Base-by-base conservation (phyloP, 2,888 invertebrate genomes). In the Spodoptera picta region DNA sequence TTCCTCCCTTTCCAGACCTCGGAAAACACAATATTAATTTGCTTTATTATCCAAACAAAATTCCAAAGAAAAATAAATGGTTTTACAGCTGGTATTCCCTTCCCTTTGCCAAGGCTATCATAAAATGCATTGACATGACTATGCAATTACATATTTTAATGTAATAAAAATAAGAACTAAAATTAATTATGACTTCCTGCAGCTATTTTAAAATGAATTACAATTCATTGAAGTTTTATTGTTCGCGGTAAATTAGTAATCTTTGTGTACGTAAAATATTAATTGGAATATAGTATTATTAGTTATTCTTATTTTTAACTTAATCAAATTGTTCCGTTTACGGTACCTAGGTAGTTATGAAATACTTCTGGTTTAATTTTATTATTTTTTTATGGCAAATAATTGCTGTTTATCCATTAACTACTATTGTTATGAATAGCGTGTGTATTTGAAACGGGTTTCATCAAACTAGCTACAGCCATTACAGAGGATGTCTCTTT, bases 41-140 rank as follows among this genome's bases (percentile, higher is more conserved):
- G 44, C 36, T 31, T 45, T 7, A 49, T 50, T 36, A 45, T 14
- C 11, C 6, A 41, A 3, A 42, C 14, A 14, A 41, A 54, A 44
- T 59, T 58, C 23, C 31, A 12, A 51, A 44, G 10, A 57, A 56
- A 54, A 44, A 31, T 31, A 47, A 36, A 48, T 42, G n/a, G 19
- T 19, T 4, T 36, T 14, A 43, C 14, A n/a, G 1, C 27, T 41
- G 41, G 11, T 45, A 49, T 51, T 60, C 62, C 77, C 24, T 61
- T 77, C 73, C 65, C 62, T 73, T 36, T 73, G 42, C 67, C 80
- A 69, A 44, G 80, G 77, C 44, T 56, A 64, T 11, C 31, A 49
- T 46, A 27, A 36, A 36, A 10, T 52, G 7, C 50, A 60, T 44
- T 47, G 43, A 44, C 23, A 52, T 42, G 45, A 56, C 56, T 48